Conservation (phyloP, 2,797 vertebrate genomes). For the Peromyscus nudipes region DNA sequence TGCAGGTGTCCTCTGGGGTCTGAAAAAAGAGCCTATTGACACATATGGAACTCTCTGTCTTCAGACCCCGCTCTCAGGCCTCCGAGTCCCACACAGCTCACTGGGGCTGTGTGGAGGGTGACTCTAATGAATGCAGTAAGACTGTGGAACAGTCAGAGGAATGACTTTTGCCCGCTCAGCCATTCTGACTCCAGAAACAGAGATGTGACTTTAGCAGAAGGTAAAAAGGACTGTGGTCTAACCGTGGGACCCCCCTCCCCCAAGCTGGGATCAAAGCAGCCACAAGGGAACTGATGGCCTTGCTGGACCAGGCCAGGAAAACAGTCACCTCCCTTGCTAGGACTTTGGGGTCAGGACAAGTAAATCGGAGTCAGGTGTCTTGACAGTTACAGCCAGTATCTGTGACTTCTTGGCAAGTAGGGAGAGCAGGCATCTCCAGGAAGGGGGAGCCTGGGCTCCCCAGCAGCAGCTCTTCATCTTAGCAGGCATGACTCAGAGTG, state of each 20-base stretch:
- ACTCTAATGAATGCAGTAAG: not conserved
- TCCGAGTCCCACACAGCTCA: not conserved
- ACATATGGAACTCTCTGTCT: not conserved
- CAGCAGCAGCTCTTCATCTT: not conserved
- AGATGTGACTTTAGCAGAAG: not conserved
- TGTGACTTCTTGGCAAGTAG: not conserved
- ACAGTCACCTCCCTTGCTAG: too few species aligned
- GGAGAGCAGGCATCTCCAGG: not conserved
- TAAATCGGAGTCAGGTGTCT: not conserved
- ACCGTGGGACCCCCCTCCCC: not conserved
- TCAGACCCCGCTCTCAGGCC: rapidly evolving
- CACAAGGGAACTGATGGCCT: not conserved
- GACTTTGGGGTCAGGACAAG: too few species aligned
- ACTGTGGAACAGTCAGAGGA: not conserved
- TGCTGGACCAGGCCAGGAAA: not conserved
- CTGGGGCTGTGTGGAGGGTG: not conserved
- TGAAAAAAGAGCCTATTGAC: slow-evolving; percentile 49
- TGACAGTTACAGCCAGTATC: not conserved
- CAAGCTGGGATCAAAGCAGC: not conserved
- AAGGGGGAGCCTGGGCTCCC: not conserved
- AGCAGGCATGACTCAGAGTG: not conserved
- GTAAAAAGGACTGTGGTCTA: not conserved
- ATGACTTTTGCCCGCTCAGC: not conserved
- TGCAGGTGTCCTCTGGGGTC: not conserved
- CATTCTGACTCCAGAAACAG: not conserved